Evolutionary conservation across 35 echinoderm and acorn worm species (phyloP), one percentile per base, ranked within the genome.

Genomic region (Acanthaster planci): DNA sequence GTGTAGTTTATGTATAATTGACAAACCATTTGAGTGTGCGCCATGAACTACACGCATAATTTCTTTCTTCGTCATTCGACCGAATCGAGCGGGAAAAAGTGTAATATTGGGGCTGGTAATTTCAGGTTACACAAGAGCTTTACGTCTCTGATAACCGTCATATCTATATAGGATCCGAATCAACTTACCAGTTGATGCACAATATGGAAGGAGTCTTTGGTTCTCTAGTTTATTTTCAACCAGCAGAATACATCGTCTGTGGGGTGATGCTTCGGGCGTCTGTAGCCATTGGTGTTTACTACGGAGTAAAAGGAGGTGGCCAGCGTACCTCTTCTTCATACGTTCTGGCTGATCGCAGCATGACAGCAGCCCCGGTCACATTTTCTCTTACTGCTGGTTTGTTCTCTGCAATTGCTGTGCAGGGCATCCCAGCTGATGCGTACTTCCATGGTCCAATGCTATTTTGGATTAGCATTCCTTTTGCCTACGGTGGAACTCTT

Each of bases 401-500:
- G 4, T 27, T 17, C 5, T 68, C 60, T 27, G 60, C 5, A 5
- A 68, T 68, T 35, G 4, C 60, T 5, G n/a, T 27, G n/a, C 60
- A 27, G 60, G 60, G 60, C 4, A 35, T 68, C n/a, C 60, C 60
- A 68, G n/a, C 60, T 3, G 60, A 68, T 68, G 60, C 18, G n/a
- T 68, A 68, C 60, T 68, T 6, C 60, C 32, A 68, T 17, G 60
- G 60, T 27, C 32, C 60, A 23, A 68, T 68, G 60, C 32, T 27
- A 8, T 5, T 35, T 6, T 68, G 60, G 60, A 7, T 68, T 35
- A 35, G 3, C 3, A 3, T 68, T 68, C n/a, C n/a, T 18, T 5
- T 27, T 3, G 8, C 32, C 3, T 27, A 7, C 4, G n/a, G n/a
- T 68, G n/a, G 5, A 23, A 17, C 18, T 4, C 60, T 68, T 35